A percentile compares a stretch with the other conserved stretches of the same genome.
These are phyloP conservation scores for Echinops telfairi DNA, from an alignment of 2,113 vertebrate species.

Conservation along the genomic window DNA sequence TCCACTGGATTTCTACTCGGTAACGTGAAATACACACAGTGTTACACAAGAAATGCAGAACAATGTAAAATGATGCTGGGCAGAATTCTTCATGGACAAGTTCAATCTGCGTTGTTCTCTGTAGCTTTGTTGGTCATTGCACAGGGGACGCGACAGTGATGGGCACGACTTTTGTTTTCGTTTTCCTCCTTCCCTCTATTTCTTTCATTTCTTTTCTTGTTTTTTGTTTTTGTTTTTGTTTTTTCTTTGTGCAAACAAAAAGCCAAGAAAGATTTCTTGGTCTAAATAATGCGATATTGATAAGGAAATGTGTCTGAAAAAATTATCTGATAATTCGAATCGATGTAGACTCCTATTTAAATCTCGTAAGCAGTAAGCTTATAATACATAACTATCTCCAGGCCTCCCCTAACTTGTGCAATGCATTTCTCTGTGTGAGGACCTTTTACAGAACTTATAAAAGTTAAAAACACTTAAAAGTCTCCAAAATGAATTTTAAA, in stretches of 20 bases:
- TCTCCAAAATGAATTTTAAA: neutral
- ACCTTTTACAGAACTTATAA: constrained; percentile 53
- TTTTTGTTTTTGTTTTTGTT: neutral
- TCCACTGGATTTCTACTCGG: constrained; percentile 45
- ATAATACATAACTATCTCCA: neutral
- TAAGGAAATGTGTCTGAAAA: constrained; percentile 23
- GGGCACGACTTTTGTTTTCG: rapidly evolving
- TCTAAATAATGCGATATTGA: constrained; percentile 29
- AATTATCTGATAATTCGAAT: neutral
- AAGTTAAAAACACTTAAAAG: neutral
- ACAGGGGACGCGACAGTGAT: neutral
- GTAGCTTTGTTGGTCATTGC: rapidly evolving
- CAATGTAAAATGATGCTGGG: neutral
- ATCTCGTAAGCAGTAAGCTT: neutral
- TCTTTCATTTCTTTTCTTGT: neutral
- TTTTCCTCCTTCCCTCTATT: neutral
- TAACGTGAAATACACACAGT: constrained; percentile 52
- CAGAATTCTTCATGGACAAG: neutral
- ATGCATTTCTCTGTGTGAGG: constrained; percentile 5
- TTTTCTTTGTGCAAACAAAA: constrained; percentile 16
- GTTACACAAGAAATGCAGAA: neutral
- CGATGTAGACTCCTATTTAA: neutral
- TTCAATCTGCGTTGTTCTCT: too few relatives aligned
- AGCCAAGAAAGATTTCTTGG: neutral
- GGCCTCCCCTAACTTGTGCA: neutral